phyloP scores from a whole-genome alignment of 2,113 vertebrate species.

The Ailuropoda melanoleuca region DNA sequence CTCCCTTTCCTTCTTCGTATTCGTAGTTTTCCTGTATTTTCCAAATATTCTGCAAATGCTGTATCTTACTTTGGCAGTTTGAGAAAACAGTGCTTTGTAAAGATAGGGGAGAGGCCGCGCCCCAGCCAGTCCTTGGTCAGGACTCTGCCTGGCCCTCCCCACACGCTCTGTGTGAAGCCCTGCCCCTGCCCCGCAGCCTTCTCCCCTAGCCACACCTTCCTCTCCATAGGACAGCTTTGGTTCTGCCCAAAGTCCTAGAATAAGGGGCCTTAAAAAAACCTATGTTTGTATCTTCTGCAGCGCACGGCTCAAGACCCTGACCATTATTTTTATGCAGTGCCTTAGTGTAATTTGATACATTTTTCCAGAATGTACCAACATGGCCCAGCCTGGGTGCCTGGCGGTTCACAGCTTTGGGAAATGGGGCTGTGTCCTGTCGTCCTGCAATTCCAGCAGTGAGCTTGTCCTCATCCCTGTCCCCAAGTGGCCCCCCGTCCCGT shows the following conservation, averaged over 20 bases:
- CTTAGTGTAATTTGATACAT: accelerated
- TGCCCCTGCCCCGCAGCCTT: accelerated
- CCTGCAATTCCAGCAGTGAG: too few species aligned
- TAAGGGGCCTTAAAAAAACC: neutral
- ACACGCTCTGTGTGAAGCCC: accelerated
- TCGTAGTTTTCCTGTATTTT: neutral
- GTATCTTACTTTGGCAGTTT: accelerated
- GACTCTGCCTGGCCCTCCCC: neutral
- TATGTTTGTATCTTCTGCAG: accelerated
- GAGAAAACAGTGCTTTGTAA: neutral
- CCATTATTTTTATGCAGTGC: accelerated
- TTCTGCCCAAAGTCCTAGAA: accelerated
- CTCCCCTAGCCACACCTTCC: accelerated
- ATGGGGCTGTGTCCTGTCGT: accelerated
- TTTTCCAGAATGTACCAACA: neutral
- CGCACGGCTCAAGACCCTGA: accelerated
- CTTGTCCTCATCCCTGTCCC: neutral
- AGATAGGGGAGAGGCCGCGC: accelerated
- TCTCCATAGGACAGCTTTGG: accelerated
- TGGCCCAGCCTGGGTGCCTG: neutral
- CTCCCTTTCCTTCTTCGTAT: neutral
- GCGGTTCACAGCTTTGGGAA: accelerated
- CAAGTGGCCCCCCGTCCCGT: accelerated
- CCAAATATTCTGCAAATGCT: neutral
- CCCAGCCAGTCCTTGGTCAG: neutral